A percentile compares a stretch with the other conserved stretches of the same genome.
Conservation (phyloP, 2,888 invertebrate genomes). For the Balanococcus diminutus region DNA sequence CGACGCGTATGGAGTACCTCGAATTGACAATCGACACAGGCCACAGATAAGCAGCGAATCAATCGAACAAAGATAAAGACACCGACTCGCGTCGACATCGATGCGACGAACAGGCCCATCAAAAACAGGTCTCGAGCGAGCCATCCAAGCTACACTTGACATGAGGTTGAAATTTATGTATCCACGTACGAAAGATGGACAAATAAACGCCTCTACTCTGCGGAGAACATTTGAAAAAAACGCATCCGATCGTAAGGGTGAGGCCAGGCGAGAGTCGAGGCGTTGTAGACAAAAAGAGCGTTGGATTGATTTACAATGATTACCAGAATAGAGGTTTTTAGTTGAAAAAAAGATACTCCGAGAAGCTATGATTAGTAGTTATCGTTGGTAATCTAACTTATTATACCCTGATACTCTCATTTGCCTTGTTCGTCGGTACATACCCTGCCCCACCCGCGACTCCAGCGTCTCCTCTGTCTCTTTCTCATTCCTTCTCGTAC, state of each 20-base stretch:
- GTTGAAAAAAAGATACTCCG: neutral
- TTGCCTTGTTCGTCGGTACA: neutral
- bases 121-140: neutral
- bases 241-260: neutral
- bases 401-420: slow-evolving; percentile 43
- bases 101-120: neutral
- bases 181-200: neutral
- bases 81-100: neutral
- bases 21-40: neutral
- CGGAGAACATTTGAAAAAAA: neutral
- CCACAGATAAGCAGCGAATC: neutral
- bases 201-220: slow-evolving; percentile 3
- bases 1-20: neutral
- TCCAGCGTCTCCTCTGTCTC: slow-evolving; percentile 11
- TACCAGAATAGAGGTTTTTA: slow-evolving; percentile 44
- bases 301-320: slow-evolving; percentile 52
- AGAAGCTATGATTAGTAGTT: slow-evolving; percentile 37
- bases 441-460: neutral
- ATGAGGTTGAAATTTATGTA: neutral
- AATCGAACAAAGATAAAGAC: neutral
- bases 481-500: slow-evolving; percentile 16
- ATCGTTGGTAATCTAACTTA: slow-evolving; percentile 52
- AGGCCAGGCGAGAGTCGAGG: neutral
- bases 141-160: neutral
- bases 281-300: slow-evolving; percentile 14